Base-by-base conservation (phyloP, 2,113 vertebrate genomes). In the Neomonachus schauinslandi region DNA sequence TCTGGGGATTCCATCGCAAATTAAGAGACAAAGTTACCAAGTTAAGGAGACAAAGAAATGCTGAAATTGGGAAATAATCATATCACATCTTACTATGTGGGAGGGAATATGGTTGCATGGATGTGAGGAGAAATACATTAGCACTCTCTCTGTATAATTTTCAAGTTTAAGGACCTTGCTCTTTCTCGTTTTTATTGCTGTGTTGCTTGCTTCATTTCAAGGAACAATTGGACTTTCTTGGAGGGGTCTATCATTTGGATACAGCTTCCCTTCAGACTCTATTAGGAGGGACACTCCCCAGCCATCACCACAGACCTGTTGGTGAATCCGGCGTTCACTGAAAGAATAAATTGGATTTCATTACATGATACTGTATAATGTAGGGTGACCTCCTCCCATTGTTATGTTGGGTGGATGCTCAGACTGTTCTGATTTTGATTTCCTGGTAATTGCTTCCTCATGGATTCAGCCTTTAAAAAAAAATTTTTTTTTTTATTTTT, bases 381-480 rank as follows among this genome's bases (percentile, higher is more conserved):
- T 53, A 51, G 69, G 24, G 76, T 89, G 77, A 95, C 67, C 81
- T 96, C 65, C 71, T 97, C 51, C 94, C 86, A 93, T 91, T 91
- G 80, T 92, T 86, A 93, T 83, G 57, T 87, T 95, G 98, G 82
- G 71, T 91, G 81, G 95, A 69, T 97, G 33, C 81, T 89, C 59
- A 97, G 96, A 82, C 57, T 95, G 89, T 94, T 97, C 85, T 98
- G 96, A 93, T 93, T 97, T 96, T 94, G 83, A 96, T 97, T 96
- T 97, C 72, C 77, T 86, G n/a, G 61, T 94, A 89, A 95, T 97
- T 95, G 84, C 67, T 97, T 96, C 90, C 71, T 96, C 33, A 18
- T 87, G 91, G 71, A 80, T 76, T 96, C n/a, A 57, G 46, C 13
- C 5, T 55, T 49, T 16, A 4, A 76, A 46, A 76, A 46, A 76